Base-by-base conservation (phyloP, 2,113 vertebrate species). In the Nothoprocta pentlandii region DNA sequence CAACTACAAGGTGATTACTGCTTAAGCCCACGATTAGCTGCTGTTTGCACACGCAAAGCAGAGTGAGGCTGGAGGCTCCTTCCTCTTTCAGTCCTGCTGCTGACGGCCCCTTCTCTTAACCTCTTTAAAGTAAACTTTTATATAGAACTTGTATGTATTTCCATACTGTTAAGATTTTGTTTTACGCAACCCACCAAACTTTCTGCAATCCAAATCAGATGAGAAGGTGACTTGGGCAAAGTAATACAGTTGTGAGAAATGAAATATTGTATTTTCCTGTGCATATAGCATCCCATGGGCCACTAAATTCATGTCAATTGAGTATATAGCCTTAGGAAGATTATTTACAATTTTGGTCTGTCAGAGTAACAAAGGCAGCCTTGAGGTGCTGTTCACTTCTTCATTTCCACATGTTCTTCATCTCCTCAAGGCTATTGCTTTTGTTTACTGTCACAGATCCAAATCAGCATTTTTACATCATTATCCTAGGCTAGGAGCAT, bases 281-380 rank as follows among this genome's bases (percentile, higher is more conserved):
- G 73, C 19, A 6, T 20, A 19, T 16, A 36, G 64, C 44, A 71
- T 69, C 62, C 42, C 34, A 22, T n/a, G 68, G 53, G 47, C n/a
- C 89, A 21, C 58, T 69, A 81, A 95, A 90, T 97, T 94, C 83
- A 66, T 85, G 80, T 68, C 93, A 94, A 97, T 84, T 89, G 90
- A 88, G 36, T 39, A 69, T 58, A 6, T 62, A 61, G 87, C 17
- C 19, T 2, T 25, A 26, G 20, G 67, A 70, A 58, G 28, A 54
- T 95, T 95, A 92, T 96, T 92, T 85, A 96, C 8, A 34, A 2
- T 12, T 26, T 15, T 47, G 82, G 74, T 77, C 86, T 94, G 63
- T 76, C 95, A 89, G 51, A 88, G 69, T 93, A 95, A 96, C 94
- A 94, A 87, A 95, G 80, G 63, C 87, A 94, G 85, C 66, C 92